phyloP scores from a whole-genome alignment of 2,888 invertebrate species.

The Beris chalybata region DNA sequence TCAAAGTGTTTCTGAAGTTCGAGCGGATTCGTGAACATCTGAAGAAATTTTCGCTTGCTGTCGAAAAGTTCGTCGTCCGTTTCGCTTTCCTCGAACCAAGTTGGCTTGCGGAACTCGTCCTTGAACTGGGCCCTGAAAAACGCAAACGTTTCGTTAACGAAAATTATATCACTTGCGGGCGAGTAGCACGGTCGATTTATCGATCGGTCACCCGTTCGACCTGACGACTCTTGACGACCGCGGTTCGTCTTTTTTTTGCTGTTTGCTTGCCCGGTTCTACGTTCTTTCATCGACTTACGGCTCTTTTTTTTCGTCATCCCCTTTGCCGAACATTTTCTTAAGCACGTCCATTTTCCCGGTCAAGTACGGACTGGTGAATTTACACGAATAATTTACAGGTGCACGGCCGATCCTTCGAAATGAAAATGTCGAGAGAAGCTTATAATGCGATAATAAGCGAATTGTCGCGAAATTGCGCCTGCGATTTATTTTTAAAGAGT shows the following conservation, averaged over 20 bases:
- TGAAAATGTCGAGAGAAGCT: not conserved
- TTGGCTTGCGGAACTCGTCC: constrained; percentile 55
- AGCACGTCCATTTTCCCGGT: constrained; percentile 46
- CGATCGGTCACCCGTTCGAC: constrained; percentile 38
- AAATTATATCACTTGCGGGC: not conserved
- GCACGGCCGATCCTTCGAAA: not conserved
- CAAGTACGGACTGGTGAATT: not conserved
- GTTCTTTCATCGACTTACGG: constrained; percentile 9
- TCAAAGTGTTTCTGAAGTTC: constrained; percentile 66
- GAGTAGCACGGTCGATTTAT: constrained; percentile 20
- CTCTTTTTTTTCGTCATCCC: constrained; percentile 43
- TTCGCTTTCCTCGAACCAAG: constrained; percentile 56
- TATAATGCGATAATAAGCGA: constrained; percentile 16
- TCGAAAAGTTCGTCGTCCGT: constrained; percentile 56
- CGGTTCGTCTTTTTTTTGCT: constrained; percentile 31
- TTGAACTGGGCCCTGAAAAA: constrained; percentile 39
- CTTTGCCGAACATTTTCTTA: constrained; percentile 49
- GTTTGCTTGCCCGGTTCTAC: constrained; percentile 9
- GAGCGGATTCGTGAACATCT: constrained; percentile 62
- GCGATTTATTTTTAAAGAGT: constrained; percentile 24
- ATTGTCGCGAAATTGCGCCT: constrained; percentile 25
- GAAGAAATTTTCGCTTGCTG: constrained; percentile 54
- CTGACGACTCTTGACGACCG: constrained; percentile 31
- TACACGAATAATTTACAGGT: constrained; percentile 8
- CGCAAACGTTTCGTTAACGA: not conserved